These are phyloP conservation scores for Nyctereutes procyonoides DNA, from an alignment of 2,113 vertebrate genomes.

Conservation along the genomic window DNA sequence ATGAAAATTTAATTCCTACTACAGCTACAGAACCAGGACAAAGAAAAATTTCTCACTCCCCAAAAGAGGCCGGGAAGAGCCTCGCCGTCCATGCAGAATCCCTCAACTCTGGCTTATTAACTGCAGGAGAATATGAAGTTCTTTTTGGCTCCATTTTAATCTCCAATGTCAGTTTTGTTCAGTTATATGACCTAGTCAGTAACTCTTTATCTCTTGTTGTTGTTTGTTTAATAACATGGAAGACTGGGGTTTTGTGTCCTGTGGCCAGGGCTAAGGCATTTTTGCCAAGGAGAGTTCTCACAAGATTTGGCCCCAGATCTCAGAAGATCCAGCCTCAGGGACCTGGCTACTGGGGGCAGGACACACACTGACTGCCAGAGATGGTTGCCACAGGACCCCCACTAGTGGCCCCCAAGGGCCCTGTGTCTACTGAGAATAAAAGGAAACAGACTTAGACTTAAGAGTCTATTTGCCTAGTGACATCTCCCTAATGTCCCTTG, in stretches of 20 bases:
- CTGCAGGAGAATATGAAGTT: not conserved
- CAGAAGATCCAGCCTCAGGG: not conserved
- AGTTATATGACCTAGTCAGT: not conserved
- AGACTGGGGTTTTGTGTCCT: not conserved
- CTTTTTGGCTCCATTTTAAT: constrained; percentile 1
- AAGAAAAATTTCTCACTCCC: not conserved
- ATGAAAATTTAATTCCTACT: not conserved
- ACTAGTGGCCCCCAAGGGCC: not conserved
- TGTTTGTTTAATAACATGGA: not conserved
- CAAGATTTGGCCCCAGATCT: not conserved
- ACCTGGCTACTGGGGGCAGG: not conserved
- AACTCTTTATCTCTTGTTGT: not conserved
- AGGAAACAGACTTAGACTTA: not conserved
- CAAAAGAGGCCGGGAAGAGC: not conserved
- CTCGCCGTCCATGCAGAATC: not conserved
- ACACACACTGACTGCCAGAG: not conserved
- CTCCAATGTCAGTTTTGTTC: not conserved
- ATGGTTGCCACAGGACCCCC: not conserved
- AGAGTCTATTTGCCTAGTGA: not conserved
- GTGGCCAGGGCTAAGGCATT: not conserved
- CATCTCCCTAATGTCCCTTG: constrained; percentile 14
- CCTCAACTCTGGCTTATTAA: not conserved
- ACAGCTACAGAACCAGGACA: not conserved
- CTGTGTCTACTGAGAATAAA: not conserved
- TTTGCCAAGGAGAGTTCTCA: not conserved